Evolutionary conservation across 2,113 vertebrate species (phyloP), one percentile per base, ranked within the genome.

Genomic region (Antennarius striatus): DNA sequence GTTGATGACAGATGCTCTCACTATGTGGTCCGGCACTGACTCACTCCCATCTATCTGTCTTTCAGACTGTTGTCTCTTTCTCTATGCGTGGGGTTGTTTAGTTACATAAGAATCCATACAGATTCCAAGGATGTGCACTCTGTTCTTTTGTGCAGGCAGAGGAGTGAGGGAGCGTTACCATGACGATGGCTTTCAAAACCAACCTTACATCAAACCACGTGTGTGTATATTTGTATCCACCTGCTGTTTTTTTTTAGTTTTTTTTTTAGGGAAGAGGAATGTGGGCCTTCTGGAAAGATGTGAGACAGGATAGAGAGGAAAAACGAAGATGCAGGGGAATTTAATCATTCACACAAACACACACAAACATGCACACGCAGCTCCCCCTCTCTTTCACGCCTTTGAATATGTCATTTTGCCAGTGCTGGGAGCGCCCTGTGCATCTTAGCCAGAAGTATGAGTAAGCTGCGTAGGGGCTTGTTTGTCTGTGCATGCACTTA

Each of bases 121-220:
- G 82, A 88, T 86, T 87, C 79, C 81, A 61, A 68, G 72, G 77
- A 81, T 79, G 63, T 78, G 75, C 46, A 40, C 77, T 75, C 66
- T 77, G 71, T 86, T 90, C 73, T 40, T 86, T 84, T 83, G 80
- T 79, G 76, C 71, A 47, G 73, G 71, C 75, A 66, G 61, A 71
- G 68, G 59, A 82, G 81, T 75, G 75, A 89, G 84, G 85, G 80
- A 88, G 89, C 81, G 90, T 91, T 92, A 84, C 91, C 89, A 92
- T 92, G 90, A 89, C 88, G 80, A 92, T 91, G 79, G 84, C 79
- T 83, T 85, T 90, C 82, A 77, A 86, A 88, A 83, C 64, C 75
- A 88, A 86, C 75, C 84, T 88, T 77, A 70, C 75, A 81, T 89
- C 82, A 81, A 78, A 64, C 74, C 66, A 6, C 77, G 73, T 88